These are phyloP conservation scores for Caenorhabditis virilis DNA, from an alignment of 2,888 invertebrate genomes.

Conservation along the genomic window DNA sequence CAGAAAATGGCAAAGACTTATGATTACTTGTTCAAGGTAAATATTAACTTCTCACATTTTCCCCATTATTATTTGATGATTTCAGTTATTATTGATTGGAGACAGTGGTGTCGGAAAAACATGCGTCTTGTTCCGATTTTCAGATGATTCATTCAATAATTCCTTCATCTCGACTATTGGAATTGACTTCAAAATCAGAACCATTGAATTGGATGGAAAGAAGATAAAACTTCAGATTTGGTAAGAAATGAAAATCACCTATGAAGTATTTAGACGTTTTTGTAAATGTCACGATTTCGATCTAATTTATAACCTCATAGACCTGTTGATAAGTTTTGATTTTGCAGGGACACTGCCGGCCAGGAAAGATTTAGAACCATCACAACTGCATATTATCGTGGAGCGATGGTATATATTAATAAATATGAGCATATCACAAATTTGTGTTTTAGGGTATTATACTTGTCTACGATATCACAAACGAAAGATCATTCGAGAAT, in stretches of 20 bases:
- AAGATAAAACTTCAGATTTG: slow-evolving; percentile 73
- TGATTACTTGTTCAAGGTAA: slow-evolving; percentile 52
- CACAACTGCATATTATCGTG: slow-evolving; percentile 98
- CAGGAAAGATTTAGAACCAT: slow-evolving; percentile 98
- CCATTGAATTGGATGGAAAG: slow-evolving; percentile 73
- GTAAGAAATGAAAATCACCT: slow-evolving; percentile 4
- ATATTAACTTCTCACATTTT: too few species aligned
- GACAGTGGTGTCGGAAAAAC: slow-evolving; percentile 69
- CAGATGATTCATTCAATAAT: slow-evolving; percentile 75
- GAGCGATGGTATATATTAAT: slow-evolving; percentile 79
- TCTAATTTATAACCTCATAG: too few species aligned
- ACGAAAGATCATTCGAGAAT: slow-evolving; percentile 98
- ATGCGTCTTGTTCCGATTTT: slow-evolving; percentile 74
- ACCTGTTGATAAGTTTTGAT: background rate
- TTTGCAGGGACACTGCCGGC: slow-evolving; percentile 91
- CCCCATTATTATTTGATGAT: slow-evolving; percentile 1
- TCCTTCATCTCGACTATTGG: slow-evolving; percentile 72
- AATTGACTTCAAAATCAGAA: slow-evolving; percentile 73
- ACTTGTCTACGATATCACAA: slow-evolving; percentile 88
- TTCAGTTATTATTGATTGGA: slow-evolving; percentile 54
- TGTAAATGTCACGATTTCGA: too few species aligned
- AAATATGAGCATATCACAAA: background rate
- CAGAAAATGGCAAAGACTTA: slow-evolving; percentile 49
- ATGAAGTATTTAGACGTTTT: too few species aligned
- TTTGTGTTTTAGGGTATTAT: slow-evolving; percentile 76